Percentiles rank a stretch among this genome's conserved stretches.
Conservation (phyloP, 2,888 invertebrate genomes). For the Dermolepida albohirtum region DNA sequence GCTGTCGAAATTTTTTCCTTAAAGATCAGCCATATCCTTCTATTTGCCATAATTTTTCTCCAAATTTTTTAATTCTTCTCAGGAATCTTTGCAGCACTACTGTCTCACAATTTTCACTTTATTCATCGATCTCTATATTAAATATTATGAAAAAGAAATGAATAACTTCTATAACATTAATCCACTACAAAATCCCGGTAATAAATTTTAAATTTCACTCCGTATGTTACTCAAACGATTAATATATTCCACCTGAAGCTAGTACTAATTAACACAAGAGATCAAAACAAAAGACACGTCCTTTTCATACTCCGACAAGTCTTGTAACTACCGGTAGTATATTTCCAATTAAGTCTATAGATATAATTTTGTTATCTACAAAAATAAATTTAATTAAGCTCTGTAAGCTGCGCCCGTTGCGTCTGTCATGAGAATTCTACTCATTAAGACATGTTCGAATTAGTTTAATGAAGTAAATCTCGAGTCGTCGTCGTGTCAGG, state of each 20-base stretch:
- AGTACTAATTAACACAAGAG: constrained; percentile 31
- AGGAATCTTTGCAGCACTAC: too few relatives aligned
- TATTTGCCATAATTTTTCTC: too few relatives aligned
- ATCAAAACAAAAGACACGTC: constrained; percentile 20
- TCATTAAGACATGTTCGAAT: constrained; percentile 39
- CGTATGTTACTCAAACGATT: too few relatives aligned
- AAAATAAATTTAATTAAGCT: constrained; percentile 23
- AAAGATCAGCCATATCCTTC: too few relatives aligned
- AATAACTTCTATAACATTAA: too few relatives aligned
- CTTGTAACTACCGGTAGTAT: constrained; percentile 21
- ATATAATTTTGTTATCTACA: neutral
- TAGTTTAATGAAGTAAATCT: constrained; percentile 38
- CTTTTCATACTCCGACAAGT: constrained; percentile 19
- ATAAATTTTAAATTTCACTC: too few relatives aligned
- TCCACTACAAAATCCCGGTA: too few relatives aligned
- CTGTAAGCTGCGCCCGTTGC: constrained; percentile 4
- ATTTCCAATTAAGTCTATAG: constrained; percentile 31
- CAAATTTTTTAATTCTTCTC: too few relatives aligned
- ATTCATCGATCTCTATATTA: too few relatives aligned
- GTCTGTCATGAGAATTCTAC: constrained; percentile 26
- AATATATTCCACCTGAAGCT: neutral
- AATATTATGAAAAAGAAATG: too few relatives aligned
- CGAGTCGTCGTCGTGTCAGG: constrained; percentile 1
- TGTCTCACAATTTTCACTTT: too few relatives aligned
- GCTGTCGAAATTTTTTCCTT: too few relatives aligned